Evolutionary conservation across 2,797 vertebrate genomes (phyloP).

Genomic region (Gobio occitaniae): DNA sequence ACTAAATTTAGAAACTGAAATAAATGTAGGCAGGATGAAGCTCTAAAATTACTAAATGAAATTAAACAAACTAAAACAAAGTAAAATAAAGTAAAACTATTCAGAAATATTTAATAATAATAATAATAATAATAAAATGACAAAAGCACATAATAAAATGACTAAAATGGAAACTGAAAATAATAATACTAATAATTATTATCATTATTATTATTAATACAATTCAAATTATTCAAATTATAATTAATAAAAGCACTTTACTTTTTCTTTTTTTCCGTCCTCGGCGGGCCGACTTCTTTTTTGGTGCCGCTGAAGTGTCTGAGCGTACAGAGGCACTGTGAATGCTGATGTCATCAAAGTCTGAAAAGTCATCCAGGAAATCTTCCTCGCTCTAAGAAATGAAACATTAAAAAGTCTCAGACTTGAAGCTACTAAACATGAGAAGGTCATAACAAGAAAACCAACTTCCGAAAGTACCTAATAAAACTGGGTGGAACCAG

Average conservation of each 20-base stretch:
- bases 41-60: too few species aligned
- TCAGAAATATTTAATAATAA: neutral
- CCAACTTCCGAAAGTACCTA: neutral
- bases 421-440: neutral
- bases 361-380: slow-evolving; percentile 91
- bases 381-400: slow-evolving; percentile 92
- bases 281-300: slow-evolving; percentile 86
- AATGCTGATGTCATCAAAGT: slow-evolving; percentile 95
- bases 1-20: neutral
- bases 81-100: neutral
- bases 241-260: slow-evolving; percentile 61
- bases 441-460: slow-evolving; percentile 5
- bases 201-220: neutral
- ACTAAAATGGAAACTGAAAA: neutral
- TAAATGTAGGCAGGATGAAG: neutral
- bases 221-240: neutral
- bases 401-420: neutral
- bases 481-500: slow-evolving; percentile 5
- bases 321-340: slow-evolving; percentile 94
- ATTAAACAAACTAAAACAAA: too few species aligned
- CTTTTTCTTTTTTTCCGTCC: slow-evolving; percentile 95
- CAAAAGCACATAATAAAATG: neutral
- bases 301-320: slow-evolving; percentile 84
- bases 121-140: neutral
- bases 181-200: neutral